Evolutionary conservation across 2,888 invertebrate species (phyloP).

Genomic region (Pseudanteris insignis): DNA sequence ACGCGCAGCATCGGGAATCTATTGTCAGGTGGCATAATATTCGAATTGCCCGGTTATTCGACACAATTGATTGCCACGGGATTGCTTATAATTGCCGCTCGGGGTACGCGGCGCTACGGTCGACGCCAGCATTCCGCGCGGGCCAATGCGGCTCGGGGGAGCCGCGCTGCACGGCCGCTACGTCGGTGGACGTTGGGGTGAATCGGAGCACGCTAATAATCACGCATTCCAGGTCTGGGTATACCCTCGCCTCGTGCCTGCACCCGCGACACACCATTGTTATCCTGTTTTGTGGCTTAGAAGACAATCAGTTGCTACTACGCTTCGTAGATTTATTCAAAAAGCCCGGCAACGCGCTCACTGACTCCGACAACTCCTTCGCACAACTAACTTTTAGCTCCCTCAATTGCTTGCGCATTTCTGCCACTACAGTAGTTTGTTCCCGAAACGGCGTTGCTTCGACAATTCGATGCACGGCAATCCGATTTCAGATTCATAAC

Average conservation of each 20-base stretch:
- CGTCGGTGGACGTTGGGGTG: conserved; percentile 50
- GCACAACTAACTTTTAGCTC: too few species aligned
- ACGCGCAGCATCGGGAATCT: conserved; percentile 21
- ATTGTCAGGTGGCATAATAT: conserved; percentile 18
- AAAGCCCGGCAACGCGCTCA: conserved; percentile 18
- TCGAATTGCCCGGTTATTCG: conserved; percentile 7
- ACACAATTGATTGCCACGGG: conserved; percentile 26
- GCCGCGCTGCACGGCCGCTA: conserved; percentile 53
- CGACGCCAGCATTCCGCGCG: conserved; percentile 34
- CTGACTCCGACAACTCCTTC: conserved; percentile 17
- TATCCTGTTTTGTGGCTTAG: conserved; percentile 38
- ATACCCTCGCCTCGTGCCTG: background rate
- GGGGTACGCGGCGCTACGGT: conserved; percentile 8
- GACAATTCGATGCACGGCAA: too few species aligned
- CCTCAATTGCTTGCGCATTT: too few species aligned
- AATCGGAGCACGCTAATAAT: conserved; percentile 51
- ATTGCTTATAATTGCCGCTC: conserved; percentile 34
- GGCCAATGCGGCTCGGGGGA: conserved; percentile 31
- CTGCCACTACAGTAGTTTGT: too few species aligned
- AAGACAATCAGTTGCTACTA: conserved; percentile 23
- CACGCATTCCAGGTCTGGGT: conserved; percentile 51
- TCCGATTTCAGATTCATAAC: too few species aligned
- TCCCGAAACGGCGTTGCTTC: too few species aligned
- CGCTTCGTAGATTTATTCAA: conserved; percentile 19
- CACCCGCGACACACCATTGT: conserved; percentile 23